Conservation (phyloP, 2,113 vertebrate species). For the Anser cygnoides region DNA sequence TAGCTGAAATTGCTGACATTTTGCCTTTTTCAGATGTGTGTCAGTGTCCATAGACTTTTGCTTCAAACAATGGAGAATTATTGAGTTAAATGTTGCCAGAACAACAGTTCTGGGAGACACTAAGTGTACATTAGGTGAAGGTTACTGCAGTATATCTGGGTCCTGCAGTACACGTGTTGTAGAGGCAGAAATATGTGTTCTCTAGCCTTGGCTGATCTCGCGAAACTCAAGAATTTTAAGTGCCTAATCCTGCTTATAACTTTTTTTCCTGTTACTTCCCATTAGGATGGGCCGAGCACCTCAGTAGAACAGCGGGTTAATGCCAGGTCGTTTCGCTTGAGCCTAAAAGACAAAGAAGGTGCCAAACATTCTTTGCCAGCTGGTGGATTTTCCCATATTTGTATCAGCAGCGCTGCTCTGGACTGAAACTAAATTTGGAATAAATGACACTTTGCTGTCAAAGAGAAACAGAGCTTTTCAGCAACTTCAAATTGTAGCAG, state of each 20-base stretch:
- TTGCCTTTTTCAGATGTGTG: slow-evolving; percentile 44
- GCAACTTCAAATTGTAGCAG: background rate
- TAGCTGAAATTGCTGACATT: slow-evolving; percentile 53
- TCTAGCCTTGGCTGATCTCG: background rate
- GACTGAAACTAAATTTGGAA: background rate
- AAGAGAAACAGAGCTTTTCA: background rate
- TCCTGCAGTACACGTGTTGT: background rate
- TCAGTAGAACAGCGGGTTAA: background rate
- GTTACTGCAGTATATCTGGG: background rate
- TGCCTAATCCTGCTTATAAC: background rate
- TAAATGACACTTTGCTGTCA: background rate
- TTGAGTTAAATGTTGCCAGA: slow-evolving; percentile 48
- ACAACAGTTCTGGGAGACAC: background rate
- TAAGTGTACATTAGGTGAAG: background rate
- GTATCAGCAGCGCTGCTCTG: background rate
- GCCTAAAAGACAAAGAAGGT: background rate
- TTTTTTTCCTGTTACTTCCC: accelerated
- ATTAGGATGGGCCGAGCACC: background rate
- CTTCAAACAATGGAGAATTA: slow-evolving; percentile 45
- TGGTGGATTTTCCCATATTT: background rate
- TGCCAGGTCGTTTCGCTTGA: background rate
- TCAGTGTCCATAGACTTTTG: slow-evolving; percentile 33
- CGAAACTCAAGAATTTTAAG: background rate
- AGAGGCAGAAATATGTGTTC: background rate
- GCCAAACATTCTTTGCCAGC: background rate